Conservation (phyloP, 1,140 invertebrate genomes). For the Pomacea maculata region DNA sequence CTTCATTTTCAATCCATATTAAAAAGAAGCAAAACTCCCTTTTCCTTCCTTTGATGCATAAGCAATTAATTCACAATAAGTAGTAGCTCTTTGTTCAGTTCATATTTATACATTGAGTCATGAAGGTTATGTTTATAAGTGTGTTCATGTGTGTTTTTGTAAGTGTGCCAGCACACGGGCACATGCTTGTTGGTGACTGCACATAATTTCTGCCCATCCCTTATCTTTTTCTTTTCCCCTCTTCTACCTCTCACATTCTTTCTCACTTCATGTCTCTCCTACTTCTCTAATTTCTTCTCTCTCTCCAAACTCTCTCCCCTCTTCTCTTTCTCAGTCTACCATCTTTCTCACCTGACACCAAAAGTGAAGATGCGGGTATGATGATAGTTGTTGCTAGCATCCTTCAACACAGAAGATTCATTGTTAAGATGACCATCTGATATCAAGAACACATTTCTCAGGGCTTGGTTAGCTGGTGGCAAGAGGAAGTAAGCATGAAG, state of each 20-base stretch:
- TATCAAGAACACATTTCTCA: slow-evolving; percentile 56
- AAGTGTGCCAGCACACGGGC: too few species aligned
- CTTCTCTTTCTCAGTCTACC: background rate
- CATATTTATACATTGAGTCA: too few species aligned
- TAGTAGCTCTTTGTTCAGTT: too few species aligned
- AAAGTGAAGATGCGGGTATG: slow-evolving; percentile 59
- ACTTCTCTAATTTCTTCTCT: background rate
- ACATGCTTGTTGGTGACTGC: background rate
- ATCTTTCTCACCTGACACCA: slow-evolving; percentile 49
- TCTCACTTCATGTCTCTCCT: slow-evolving; percentile 21
- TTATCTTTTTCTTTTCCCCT: background rate
- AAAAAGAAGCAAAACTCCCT: background rate
- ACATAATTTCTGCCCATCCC: background rate
- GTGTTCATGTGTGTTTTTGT: too few species aligned
- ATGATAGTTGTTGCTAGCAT: slow-evolving; percentile 35
- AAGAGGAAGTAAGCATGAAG: slow-evolving; percentile 54
- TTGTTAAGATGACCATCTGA: slow-evolving; percentile 63
- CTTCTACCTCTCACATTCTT: background rate
- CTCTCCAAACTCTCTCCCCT: background rate
- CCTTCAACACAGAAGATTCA: slow-evolving; percentile 41
- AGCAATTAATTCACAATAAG: background rate
- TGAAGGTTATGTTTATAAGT: too few species aligned
- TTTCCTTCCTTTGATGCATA: background rate
- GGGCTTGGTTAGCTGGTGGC: slow-evolving; percentile 31
- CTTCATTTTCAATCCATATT: background rate